These are phyloP conservation scores for Cylindroiulus punctatus DNA, from an alignment of 2,888 invertebrate genomes.

Conservation along the genomic window DNA sequence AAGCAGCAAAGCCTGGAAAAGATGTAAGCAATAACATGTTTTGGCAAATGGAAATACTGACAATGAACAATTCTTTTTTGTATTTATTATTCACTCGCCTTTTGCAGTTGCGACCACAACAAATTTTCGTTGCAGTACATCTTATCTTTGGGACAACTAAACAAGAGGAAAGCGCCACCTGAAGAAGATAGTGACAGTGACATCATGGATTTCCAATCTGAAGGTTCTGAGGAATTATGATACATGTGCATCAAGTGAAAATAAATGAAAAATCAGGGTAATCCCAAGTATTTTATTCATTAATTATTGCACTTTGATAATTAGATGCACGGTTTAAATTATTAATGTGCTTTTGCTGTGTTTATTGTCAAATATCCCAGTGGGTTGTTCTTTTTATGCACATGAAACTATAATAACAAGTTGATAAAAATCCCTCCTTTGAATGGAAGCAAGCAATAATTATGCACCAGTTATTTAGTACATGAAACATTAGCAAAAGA, in stretches of 20 bases:
- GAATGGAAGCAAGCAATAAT: no score
- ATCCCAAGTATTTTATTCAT: not conserved
- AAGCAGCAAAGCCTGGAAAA: constrained; percentile 84
- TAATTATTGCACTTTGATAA: no score
- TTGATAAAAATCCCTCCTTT: no score
- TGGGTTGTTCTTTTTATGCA: no score
- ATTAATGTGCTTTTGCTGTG: no score
- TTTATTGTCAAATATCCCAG: no score
- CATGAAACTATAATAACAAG: no score
- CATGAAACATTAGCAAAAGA: no score
- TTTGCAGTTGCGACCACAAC: constrained; percentile 86
- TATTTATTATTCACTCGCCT: constrained; percentile 57
- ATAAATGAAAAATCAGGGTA: not conserved
- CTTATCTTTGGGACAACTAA: constrained; percentile 69
- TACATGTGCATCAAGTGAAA: not conserved
- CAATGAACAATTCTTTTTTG: not conserved
- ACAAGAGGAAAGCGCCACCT: constrained; percentile 61
- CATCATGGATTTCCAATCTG: not conserved
- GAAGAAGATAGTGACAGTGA: constrained; percentile 26
- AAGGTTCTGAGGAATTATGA: not conserved
- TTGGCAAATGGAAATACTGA: not conserved
- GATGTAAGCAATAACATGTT: constrained; percentile 76
- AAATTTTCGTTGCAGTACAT: constrained; percentile 83
- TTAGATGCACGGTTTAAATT: no score
- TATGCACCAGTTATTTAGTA: no score